phyloP scores from a whole-genome alignment of 2,797 vertebrate genomes.

The Microctenopoma steveboyesi region DNA sequence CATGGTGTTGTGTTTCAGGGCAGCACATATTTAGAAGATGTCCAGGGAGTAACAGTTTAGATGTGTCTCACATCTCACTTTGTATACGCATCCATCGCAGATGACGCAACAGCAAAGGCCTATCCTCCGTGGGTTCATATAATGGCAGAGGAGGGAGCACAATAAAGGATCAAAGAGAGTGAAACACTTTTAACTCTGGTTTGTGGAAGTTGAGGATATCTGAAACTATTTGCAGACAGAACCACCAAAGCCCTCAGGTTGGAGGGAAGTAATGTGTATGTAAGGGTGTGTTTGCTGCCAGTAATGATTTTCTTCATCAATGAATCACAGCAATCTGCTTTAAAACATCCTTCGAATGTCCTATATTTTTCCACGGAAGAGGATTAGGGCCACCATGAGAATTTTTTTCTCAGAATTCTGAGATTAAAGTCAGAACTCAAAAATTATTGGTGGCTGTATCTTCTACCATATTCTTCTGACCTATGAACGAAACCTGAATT shows the following conservation, averaged over 20 bases:
- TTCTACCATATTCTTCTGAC: no score
- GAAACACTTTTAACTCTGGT: constrained; percentile 55
- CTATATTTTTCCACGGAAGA: no score
- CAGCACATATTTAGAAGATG: background rate
- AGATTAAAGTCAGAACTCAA: no score
- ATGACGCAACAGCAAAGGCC: background rate
- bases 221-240: constrained; percentile 54
- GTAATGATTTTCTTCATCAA: background rate
- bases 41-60: constrained; percentile 1
- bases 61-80: constrained; percentile 9
- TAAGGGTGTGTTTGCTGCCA: background rate
- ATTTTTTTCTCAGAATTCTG: no score
- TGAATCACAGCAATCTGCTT: background rate
- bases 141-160: background rate
- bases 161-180: constrained; percentile 25
- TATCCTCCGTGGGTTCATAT: background rate
- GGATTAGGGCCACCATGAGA: no score
- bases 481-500: no score
- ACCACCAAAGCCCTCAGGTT: constrained; percentile 9
- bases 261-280: background rate
- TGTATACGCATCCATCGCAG: constrained; percentile 4
- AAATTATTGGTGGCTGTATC: no score
- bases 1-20: background rate
- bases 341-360: no score
- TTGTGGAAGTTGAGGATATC: constrained; percentile 23